Evolutionary conservation across 2,113 vertebrate genomes (phyloP).

Genomic region (Centropus bengalensis): DNA sequence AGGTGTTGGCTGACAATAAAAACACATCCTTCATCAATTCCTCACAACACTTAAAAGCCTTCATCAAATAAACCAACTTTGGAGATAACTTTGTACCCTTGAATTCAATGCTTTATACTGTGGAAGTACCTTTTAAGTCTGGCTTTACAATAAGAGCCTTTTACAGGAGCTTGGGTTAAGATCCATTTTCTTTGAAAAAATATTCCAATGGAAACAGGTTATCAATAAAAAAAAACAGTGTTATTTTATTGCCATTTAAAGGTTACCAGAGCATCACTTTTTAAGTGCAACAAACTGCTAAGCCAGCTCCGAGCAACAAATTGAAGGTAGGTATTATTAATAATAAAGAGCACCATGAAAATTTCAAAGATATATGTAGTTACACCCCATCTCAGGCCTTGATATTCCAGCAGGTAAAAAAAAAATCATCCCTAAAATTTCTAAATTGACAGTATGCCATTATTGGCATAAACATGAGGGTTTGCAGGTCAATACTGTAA

Average conservation of each 20-base stretch:
- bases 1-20: background rate
- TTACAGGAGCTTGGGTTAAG: background rate
- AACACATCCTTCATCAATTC: background rate
- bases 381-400: background rate
- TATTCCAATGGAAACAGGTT: background rate
- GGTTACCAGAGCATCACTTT: background rate
- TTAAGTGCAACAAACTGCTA: background rate
- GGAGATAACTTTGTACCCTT: background rate
- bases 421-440: background rate
- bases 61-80: background rate
- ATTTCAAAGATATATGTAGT: background rate
- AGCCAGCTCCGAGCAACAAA: background rate
- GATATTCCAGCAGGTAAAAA: background rate
- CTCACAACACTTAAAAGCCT: background rate
- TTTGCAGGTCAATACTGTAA: constrained; percentile 19
- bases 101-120: background rate
- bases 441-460: background rate
- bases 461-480: background rate
- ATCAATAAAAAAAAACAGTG: background rate
- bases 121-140: background rate
- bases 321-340: background rate
- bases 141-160: background rate
- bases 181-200: background rate
- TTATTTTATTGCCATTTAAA: background rate
- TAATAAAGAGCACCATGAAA: background rate